Base-by-base conservation (phyloP, 2,113 vertebrate species). In the Leiothrix lutea region DNA sequence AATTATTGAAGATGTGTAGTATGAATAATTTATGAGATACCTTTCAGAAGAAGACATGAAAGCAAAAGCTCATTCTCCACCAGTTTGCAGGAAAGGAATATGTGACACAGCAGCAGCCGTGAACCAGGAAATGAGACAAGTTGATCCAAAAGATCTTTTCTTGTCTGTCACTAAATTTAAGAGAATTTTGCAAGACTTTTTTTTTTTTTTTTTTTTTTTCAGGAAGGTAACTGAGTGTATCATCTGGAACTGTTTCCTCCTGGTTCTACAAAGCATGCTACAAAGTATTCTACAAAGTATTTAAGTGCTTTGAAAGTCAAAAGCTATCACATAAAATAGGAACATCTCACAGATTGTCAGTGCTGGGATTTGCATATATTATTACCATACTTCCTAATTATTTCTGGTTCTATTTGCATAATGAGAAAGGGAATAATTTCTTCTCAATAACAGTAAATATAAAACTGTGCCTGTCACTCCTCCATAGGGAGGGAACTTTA, bases 341-440 rank as follows among this genome's bases (percentile, higher is more conserved):
- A 93, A 28, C 31, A 86, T 53, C 54, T 82, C 51, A 86, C 38
- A 92, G 79, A 90, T 77, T 81, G n/a, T 64, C 92, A 66, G 62
- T n/a, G 24, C 17, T 80, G 31, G 12, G 53, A 86, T 90, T 82
- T 93, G 64, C 75, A 80, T 88, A n/a, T 78, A 84, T 74, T 53
- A 93, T 92, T 94, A 80, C 50, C 81, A 80, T 73, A 82, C n/a
- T 90, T 96, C 35, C 25, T 91, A 93, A 96, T 96, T 96, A 95
- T 94, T 97, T 89, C 44, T 90, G 25, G 40, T 66, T 82, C 80
- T 86, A 64, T 69, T 87, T 78, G 38, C 58, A 90, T 81, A 80
- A 50, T 89, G 83, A 92, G 86, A 70, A 93, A 89, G 25, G 18
- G 23, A 91, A 88, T 26, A 24, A 16, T 73, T 94, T 91, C 66